Evolutionary conservation across 1,140 invertebrate genomes (phyloP).

Genomic region (Drosophila pseudoobscura): DNA sequence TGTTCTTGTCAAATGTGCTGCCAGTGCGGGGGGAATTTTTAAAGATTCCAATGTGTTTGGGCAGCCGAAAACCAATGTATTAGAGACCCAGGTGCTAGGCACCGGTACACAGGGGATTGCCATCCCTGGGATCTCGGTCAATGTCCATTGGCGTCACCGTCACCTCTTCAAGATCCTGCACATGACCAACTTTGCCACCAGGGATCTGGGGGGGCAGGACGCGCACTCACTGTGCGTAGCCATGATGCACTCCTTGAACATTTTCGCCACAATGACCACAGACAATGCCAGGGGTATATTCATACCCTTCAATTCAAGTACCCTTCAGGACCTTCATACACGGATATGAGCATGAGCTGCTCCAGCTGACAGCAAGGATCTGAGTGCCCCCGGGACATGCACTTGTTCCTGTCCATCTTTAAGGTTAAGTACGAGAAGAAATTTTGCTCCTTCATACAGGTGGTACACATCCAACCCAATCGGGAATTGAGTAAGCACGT

Average conservation of each 20-base stretch:
- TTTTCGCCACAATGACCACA: not conserved
- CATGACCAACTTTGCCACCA: too few species aligned
- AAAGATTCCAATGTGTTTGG: too few species aligned
- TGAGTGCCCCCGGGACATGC: not conserved
- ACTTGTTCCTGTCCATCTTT: slow-evolving; percentile 24
- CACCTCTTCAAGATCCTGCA: too few species aligned
- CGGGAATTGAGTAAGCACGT: slow-evolving; percentile 15
- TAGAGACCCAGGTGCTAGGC: too few species aligned
- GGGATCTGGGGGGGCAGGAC: too few species aligned
- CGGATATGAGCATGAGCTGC: too few species aligned
- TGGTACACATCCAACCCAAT: not conserved
- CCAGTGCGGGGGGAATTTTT: not conserved
- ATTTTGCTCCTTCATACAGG: not conserved
- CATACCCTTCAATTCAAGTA: slow-evolving; percentile 9
- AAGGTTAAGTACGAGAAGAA: not conserved
- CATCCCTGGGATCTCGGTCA: too few species aligned
- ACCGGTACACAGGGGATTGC: too few species aligned
- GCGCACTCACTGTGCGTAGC: not conserved
- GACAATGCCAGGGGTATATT: slow-evolving; percentile 2
- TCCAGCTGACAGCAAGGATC: not conserved
- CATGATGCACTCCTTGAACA: slow-evolving; percentile 18
- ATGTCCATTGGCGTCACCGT: too few species aligned
- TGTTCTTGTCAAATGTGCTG: not conserved
- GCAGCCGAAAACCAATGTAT: too few species aligned
- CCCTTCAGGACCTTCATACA: too few species aligned